Evolutionary conservation across 2,113 vertebrate genomes (phyloP), one percentile per base, ranked within the genome.

Genomic region (Rhodinocichla rosea): DNA sequence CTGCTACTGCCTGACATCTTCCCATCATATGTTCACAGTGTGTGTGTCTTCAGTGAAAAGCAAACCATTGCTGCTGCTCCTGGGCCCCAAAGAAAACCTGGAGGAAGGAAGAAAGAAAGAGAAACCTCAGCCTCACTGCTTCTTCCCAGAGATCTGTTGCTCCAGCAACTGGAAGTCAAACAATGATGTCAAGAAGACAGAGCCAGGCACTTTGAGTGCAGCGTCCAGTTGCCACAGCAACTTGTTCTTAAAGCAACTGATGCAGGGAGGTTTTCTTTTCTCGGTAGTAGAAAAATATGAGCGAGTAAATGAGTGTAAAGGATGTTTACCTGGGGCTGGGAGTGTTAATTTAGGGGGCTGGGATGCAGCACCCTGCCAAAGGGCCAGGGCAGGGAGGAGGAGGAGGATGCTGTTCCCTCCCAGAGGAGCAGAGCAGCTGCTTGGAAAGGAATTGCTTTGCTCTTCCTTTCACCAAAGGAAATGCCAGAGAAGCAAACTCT

Each of bases 171-270:
- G 65, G 20, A 91, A 97, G 83, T 91, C 89, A 96, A 96, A 98
- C 97, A 98, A 94, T 96, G 97, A 88, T 83, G 94, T 92, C 64
- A 93, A 95, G 94, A 97, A 83, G 96, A 93, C 37, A 13, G 87
- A 83, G 81, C 27, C 1, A 1, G 64, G 92, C 96, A 91, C 96
- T 90, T 91, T 32, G 92, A 77, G 87, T 55, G 19, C 68, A 1
- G 24, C 7, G 8, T 95, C 97, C 90, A 91, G 98, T 98, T 97
- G 95, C 96, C 97, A 96, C 96, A 97, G 98, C 93, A 97, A 98
- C 98, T 89, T n/a, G 4, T 92, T 95, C 92, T 75, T 91, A 93
- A 94, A 90, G 52, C 52, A 73, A 97, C 85, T 71, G 94, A 90
- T 81, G 86, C 94, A 96, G 60, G 67, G 89, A 93, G 44, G 67